Conservation (phyloP, 2,888 invertebrate species). For the Caenorhabditis panamensis region DNA sequence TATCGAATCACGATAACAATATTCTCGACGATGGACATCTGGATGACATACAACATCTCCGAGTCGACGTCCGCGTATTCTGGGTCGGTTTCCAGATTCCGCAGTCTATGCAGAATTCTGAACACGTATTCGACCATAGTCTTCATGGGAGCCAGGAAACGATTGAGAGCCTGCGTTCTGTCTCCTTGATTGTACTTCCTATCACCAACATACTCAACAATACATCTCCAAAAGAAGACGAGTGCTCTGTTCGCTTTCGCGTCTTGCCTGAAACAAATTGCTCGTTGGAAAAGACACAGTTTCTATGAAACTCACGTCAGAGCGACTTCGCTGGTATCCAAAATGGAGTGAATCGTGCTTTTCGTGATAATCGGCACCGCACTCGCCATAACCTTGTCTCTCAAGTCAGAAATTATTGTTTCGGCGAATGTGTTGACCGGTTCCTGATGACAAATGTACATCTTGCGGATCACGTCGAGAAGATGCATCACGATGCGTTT, state of each 20-base stretch:
- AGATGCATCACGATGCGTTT: background rate
- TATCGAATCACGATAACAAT: slow-evolving; percentile 13
- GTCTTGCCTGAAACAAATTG: slow-evolving; percentile 29
- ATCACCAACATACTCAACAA: slow-evolving; percentile 31
- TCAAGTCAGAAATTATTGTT: slow-evolving; percentile 17
- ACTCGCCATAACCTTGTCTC: background rate
- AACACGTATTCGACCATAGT: slow-evolving; percentile 33
- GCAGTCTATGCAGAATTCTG: slow-evolving; percentile 10
- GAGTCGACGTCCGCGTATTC: background rate
- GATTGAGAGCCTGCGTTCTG: background rate
- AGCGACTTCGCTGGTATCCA: slow-evolving; percentile 7
- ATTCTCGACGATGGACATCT: slow-evolving; percentile 45
- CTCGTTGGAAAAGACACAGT: background rate
- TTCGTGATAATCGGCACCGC: slow-evolving; percentile 37
- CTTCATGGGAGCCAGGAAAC: slow-evolving; percentile 16
- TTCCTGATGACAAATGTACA: slow-evolving; percentile 43
- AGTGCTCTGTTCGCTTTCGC: slow-evolving; percentile 1
- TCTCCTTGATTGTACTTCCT: slow-evolving; percentile 10
- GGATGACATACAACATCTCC: background rate
- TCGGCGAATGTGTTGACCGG: slow-evolving; percentile 30
- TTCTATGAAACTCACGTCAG: slow-evolving; percentile 5
- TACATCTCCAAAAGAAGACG: slow-evolving; percentile 33
- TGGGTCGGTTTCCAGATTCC: background rate
- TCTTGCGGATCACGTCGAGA: slow-evolving; percentile 35
- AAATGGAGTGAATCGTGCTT: slow-evolving; percentile 3